phyloP scores from a whole-genome alignment of 2,113 vertebrate species.

The Menura novaehollandiae region DNA sequence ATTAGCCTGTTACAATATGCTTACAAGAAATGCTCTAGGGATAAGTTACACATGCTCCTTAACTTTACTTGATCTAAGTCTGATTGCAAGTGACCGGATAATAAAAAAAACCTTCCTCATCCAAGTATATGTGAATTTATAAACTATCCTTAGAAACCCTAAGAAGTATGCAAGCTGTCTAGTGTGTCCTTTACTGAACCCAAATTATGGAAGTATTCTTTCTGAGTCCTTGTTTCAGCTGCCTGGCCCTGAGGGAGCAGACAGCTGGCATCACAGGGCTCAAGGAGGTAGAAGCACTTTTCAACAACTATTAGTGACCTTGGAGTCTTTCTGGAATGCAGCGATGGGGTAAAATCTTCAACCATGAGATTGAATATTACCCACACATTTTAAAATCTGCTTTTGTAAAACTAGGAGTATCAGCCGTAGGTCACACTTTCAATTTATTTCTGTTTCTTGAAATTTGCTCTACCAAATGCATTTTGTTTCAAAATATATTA shows the following conservation, averaged over 20 bases:
- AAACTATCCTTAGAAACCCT: background rate
- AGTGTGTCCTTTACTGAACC: background rate
- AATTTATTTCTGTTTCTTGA: background rate
- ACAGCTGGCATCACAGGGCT: background rate
- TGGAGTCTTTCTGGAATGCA: background rate
- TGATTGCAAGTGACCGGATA: background rate
- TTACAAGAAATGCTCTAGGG: background rate
- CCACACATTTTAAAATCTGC: background rate
- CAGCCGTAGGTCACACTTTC: background rate
- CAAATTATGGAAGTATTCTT: background rate
- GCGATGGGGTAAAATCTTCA: background rate
- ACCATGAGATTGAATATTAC: background rate
- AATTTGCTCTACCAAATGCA: background rate
- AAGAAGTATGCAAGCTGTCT: background rate
- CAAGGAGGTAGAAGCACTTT: background rate
- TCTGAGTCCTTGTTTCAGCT: background rate
- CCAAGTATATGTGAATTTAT: background rate
- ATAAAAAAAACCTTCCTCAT: background rate
- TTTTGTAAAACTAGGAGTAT: background rate
- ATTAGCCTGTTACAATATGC: background rate
- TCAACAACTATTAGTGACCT: background rate
- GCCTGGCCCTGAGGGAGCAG: background rate
- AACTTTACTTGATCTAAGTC: background rate
- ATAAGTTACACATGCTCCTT: background rate
- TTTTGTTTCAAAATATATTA: background rate